These are phyloP conservation scores for Frankliniella fusca DNA, from an alignment of 2,888 invertebrate species.

Conservation along the genomic window DNA sequence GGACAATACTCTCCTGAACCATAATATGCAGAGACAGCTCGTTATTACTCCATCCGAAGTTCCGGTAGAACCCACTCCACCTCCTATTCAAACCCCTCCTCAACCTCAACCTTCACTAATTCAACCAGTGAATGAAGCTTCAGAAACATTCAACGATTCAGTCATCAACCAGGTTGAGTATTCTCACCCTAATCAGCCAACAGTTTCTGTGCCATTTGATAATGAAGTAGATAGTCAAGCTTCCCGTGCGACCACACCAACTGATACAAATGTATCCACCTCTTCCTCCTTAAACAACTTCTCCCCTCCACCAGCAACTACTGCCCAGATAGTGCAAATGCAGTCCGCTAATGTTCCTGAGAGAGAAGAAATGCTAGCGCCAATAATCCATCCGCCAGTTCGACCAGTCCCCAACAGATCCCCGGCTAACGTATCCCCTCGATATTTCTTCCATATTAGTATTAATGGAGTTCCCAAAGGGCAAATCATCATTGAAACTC, in stretches of 20 bases:
- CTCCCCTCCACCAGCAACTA: conserved; percentile 44
- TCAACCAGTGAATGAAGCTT: neutral
- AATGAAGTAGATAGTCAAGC: neutral
- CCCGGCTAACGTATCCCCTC: conserved; percentile 56
- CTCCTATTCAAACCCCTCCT: neutral
- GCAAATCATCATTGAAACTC: conserved; percentile 70
- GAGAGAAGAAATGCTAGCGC: neutral
- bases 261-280: neutral
- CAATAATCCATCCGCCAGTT: conserved; percentile 50
- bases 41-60: neutral
- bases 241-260: neutral
- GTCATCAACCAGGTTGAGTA: neutral
- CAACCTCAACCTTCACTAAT: neutral
- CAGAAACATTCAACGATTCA: neutral
- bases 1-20: neutral
- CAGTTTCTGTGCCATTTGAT: neutral
- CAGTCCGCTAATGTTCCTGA: neutral
- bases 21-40: neutral
- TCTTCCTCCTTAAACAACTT: conserved; percentile 12
- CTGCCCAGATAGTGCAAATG: conserved; percentile 40
- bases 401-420: conserved; percentile 45
- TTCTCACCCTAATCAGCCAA: neutral
- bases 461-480: conserved; percentile 66
- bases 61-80: neutral
- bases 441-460: conserved; percentile 73